Conservation (phyloP, 1,140 invertebrate species). For the Aphaenogaster ashmeadi region DNA sequence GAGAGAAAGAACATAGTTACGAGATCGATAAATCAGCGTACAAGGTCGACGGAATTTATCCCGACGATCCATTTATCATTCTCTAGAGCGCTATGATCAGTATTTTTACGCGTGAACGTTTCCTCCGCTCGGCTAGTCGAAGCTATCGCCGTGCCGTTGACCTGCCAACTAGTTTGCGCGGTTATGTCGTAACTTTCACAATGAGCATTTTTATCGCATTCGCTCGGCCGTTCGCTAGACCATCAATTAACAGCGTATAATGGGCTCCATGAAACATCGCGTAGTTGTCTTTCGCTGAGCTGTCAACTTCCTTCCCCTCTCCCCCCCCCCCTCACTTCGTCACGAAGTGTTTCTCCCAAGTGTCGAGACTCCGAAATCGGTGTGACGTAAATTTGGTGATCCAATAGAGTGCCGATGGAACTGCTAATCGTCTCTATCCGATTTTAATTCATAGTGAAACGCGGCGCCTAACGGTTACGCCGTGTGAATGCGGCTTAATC, state of each 20-base stretch:
- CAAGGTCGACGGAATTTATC: constrained; percentile 10
- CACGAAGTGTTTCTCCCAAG: not conserved
- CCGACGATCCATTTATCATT: constrained; percentile 2
- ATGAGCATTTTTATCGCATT: constrained; percentile 55
- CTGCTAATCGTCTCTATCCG: not conserved
- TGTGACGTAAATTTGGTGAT: not conserved
- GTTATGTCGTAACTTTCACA: constrained; percentile 70
- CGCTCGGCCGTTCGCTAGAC: not conserved
- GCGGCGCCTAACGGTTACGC: not conserved
- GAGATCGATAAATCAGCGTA: constrained; percentile 32
- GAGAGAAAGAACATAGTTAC: not conserved
- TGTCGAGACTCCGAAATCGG: not conserved
- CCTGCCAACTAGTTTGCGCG: constrained; percentile 38
- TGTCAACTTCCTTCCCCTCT: not conserved
- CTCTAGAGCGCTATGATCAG: not conserved
- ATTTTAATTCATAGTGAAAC: not conserved
- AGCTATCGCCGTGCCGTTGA: constrained; percentile 62
- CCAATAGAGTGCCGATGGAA: not conserved
- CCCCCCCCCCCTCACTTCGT: not conserved
- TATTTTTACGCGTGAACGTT: constrained; percentile 37
- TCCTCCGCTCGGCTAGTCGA: not conserved
- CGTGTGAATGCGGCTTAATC: constrained; percentile 55
- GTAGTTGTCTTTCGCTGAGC: not conserved
- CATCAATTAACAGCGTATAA: constrained; percentile 18
- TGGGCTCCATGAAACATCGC: not conserved